Evolutionary conservation across 2,888 invertebrate genomes (phyloP).

Genomic region (Drosophila longiperda): DNA sequence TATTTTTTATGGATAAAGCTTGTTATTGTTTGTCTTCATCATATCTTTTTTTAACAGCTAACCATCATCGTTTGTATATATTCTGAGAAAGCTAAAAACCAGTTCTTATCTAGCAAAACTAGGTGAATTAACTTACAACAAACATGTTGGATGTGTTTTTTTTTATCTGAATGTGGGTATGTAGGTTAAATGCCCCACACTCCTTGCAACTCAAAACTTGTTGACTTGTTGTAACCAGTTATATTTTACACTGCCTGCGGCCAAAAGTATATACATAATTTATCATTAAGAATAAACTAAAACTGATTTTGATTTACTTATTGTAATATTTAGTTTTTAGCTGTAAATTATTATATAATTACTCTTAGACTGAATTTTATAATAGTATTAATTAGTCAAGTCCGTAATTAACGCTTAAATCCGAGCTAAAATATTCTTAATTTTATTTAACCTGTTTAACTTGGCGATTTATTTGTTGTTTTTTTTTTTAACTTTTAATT

Average conservation of each 20-base stretch:
- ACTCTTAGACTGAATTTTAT: not conserved
- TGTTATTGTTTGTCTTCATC: not conserved
- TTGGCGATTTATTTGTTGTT: too few relatives aligned
- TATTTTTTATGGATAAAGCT: not conserved
- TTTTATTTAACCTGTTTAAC: not conserved
- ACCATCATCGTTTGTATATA: too few relatives aligned
- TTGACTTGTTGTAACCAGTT: not conserved
- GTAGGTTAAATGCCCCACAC: slow-evolving; percentile 23
- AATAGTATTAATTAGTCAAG: not conserved
- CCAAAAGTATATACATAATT: too few relatives aligned
- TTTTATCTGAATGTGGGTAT: not conserved
- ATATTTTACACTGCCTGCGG: not conserved
- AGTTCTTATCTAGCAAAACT: not conserved
- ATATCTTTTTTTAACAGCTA: not conserved
- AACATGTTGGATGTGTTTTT: not conserved
- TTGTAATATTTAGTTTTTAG: not conserved
- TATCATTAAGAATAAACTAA: not conserved
- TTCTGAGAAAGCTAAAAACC: not conserved
- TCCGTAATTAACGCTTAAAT: not conserved
- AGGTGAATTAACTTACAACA: slow-evolving; percentile 9
- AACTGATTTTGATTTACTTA: not conserved
- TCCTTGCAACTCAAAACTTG: too few relatives aligned
- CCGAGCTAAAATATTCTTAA: not conserved
- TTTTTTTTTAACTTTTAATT: too few relatives aligned
- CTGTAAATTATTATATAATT: not conserved